Evolutionary conservation across 1,140 invertebrate genomes (phyloP).

Genomic region (Neodiprion pinetum): DNA sequence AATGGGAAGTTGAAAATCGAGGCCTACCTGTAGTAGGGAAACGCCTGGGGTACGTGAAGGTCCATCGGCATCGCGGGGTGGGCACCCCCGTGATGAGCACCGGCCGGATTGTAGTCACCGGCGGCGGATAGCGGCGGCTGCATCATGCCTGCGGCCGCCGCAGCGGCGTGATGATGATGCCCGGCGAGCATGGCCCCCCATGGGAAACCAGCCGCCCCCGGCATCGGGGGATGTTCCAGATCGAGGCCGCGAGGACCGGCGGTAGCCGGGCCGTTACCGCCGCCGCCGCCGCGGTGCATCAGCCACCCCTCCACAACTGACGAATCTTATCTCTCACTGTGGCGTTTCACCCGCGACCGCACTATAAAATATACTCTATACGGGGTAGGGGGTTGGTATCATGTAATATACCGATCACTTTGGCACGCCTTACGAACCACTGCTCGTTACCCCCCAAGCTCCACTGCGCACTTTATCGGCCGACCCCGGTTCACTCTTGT

Average conservation of each 20-base stretch:
- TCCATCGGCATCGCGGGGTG: slow-evolving; percentile 81
- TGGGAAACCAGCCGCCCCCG: slow-evolving; percentile 53
- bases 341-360: not conserved
- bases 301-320: slow-evolving; percentile 60
- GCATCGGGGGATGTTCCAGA: slow-evolving; percentile 60
- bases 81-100: slow-evolving; percentile 48
- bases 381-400: too few species aligned
- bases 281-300: slow-evolving; percentile 61
- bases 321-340: slow-evolving; percentile 3
- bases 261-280: slow-evolving; percentile 47
- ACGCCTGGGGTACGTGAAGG: slow-evolving; percentile 85
- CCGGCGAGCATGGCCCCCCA: slow-evolving; percentile 60
- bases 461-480: not conserved
- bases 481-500: not conserved
- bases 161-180: slow-evolving; percentile 61
- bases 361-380: not conserved
- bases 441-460: not conserved
- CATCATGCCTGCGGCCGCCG: slow-evolving; percentile 70
- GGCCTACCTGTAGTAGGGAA: slow-evolving; percentile 84
- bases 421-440: too few species aligned
- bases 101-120: slow-evolving; percentile 62
- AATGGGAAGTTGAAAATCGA: too few species aligned
- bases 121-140: slow-evolving; percentile 49
- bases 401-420: too few species aligned
- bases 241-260: slow-evolving; percentile 49